Percentiles rank a stretch among this genome's conserved stretches.
phyloP scores from a whole-genome alignment of 1,140 invertebrate genomes.

The Drosophila nigrodunni region DNA sequence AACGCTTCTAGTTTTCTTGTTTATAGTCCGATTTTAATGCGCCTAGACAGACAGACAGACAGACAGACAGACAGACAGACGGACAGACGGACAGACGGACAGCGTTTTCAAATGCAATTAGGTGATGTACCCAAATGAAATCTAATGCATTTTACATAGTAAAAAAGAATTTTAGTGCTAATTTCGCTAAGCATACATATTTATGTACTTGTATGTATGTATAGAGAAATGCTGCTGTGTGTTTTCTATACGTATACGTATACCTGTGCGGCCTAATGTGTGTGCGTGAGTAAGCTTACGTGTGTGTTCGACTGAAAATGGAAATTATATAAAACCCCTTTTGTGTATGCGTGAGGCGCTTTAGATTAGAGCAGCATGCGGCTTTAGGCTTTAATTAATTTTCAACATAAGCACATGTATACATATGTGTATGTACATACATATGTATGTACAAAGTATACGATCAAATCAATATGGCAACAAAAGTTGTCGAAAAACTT shows the following conservation, averaged over 20 bases:
- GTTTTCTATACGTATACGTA: slow-evolving; percentile 41
- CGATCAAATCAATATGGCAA: slow-evolving; percentile 54
- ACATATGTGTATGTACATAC: neutral
- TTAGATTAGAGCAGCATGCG: slow-evolving; percentile 43
- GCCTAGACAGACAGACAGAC: too few relatives aligned
- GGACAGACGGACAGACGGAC: too few relatives aligned
- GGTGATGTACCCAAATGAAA: slow-evolving; percentile 16
- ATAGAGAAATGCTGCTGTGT: slow-evolving; percentile 49
- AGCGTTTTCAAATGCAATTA: slow-evolving; percentile 26
- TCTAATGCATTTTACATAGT: slow-evolving; percentile 46
- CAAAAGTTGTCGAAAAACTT: slow-evolving; percentile 23
- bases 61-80: too few relatives aligned
- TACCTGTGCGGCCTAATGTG: slow-evolving; percentile 42
- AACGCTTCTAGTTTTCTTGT: too few relatives aligned
- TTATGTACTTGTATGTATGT: slow-evolving; percentile 50
- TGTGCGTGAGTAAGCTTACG: slow-evolving; percentile 48
- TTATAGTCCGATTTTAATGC: too few relatives aligned
- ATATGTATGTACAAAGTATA: slow-evolving; percentile 1
- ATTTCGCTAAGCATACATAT: slow-evolving; percentile 61
- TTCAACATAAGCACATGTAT: slow-evolving; percentile 3
- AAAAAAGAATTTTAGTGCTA: slow-evolving; percentile 45
- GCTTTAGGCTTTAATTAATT: slow-evolving; percentile 28
- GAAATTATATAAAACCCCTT: slow-evolving; percentile 78
- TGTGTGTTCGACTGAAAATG: slow-evolving; percentile 62
- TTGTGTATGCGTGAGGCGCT: slow-evolving; percentile 44